Evolutionary conservation across 2,113 vertebrate species (phyloP), one percentile per base, ranked within the genome.

Genomic region (Chionodraco myersi): DNA sequence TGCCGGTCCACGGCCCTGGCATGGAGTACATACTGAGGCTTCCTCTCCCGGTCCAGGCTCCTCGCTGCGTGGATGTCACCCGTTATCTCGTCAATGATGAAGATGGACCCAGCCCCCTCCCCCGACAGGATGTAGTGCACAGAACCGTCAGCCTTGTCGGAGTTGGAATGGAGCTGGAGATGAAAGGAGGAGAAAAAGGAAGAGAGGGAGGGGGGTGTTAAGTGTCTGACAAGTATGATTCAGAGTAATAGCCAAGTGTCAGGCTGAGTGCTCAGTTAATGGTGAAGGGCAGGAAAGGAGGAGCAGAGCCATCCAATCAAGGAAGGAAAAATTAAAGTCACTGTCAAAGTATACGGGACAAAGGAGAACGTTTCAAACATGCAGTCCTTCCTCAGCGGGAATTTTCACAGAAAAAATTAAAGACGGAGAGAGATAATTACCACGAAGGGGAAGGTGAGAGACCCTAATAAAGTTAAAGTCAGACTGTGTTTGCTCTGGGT

Each of bases 111-210:
- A 0, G 97, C 97, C 6, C 97, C 97, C 94, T 98, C 97, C 80
- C 97, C 97, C 21, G 97, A 97, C 74, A 98, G 95, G 79, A 98
- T 96, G 88, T 98, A 98, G 77, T 95, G 96, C 79, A 98, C 96
- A 15, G 96, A 97, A 60, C 97, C 97, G 84, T 98, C 97, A 23
- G 97, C 97, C 93, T 97, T 97, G 94, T 98, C 97, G 0, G 97
- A 98, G 94, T 98, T 98, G 83, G 97, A 98, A 89, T 98, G 97
- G 67, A 98, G 93, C 97, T 98, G 94, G 6, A 92, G 89, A 93
- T 14, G 68, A 23, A 30, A 58, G 41, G 61, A 59, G 60, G 57
- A 67, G 34, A 70, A 68, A 74, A 70, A 80, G 51, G 51, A 26
- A 82, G 65, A 53, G 71, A 77, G 65, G 57, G 71, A 77, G 16